Percentiles rank a stretch among this genome's conserved stretches.
Conservation (phyloP, 2,888 invertebrate species). For the Drosophila quinaria region DNA sequence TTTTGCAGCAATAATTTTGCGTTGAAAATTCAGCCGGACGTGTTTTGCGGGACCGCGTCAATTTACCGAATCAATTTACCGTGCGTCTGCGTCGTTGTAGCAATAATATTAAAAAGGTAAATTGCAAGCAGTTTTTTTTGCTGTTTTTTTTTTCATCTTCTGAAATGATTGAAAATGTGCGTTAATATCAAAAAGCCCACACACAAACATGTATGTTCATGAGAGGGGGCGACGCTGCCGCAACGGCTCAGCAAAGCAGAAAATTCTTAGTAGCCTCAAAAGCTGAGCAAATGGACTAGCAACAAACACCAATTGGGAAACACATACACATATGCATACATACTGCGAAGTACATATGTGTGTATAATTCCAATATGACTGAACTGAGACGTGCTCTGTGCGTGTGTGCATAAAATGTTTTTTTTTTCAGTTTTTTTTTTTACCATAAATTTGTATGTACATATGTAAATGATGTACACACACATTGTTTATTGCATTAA, state of each 20-base stretch:
- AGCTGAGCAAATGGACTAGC: conserved; percentile 65
- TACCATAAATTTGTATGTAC: conserved; percentile 18
- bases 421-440: conserved; percentile 31
- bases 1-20: conserved; percentile 57
- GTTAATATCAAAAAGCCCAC: conserved; percentile 44
- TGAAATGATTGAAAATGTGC: conserved; percentile 65
- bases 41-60: conserved; percentile 59
- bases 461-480: conserved; percentile 34
- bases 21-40: conserved; percentile 63
- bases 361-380: conserved; percentile 51
- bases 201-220: conserved; percentile 21
- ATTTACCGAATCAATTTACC: conserved; percentile 52
- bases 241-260: conserved; percentile 62
- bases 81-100: conserved; percentile 65
- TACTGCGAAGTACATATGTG: conserved; percentile 50
- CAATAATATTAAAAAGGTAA: conserved; percentile 70
- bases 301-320: conserved; percentile 65
- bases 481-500: conserved; percentile 27
- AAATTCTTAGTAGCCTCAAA: conserved; percentile 62
- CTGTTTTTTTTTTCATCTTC: conserved; percentile 49
- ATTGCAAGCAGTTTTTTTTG: conserved; percentile 63
- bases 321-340: conserved; percentile 60
- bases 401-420: conserved; percentile 45
- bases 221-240: conserved; percentile 52
- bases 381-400: conserved; percentile 54